Evolutionary conservation across 2,888 invertebrate species (phyloP).

Genomic region (Blera fallax): DNA sequence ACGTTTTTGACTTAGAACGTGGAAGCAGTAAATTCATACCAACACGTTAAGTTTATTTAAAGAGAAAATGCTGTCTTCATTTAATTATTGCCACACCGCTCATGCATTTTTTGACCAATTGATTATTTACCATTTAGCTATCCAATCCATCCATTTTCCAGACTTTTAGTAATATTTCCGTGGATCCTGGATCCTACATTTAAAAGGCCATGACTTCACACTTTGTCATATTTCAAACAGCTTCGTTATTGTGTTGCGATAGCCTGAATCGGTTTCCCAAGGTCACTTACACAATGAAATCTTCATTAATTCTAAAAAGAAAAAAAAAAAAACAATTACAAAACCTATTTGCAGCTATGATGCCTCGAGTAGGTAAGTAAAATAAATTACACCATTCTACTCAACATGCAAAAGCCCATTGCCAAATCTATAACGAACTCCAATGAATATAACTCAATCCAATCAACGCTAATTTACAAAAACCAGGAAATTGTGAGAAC

Average conservation of each 20-base stretch:
- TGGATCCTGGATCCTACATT: too few species aligned
- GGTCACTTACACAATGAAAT: neutral
- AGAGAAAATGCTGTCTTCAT: too few species aligned
- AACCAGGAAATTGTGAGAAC: slow-evolving; percentile 31
- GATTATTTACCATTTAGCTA: too few species aligned
- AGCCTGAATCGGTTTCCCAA: neutral
- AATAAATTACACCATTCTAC: neutral
- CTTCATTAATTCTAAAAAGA: neutral
- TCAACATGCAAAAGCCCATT: neutral
- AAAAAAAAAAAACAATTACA: neutral
- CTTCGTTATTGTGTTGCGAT: neutral
- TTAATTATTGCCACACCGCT: too few species aligned
- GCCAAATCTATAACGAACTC: slow-evolving; percentile 1
- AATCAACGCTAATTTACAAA: slow-evolving; percentile 34
- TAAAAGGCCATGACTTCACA: neutral
- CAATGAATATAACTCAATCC: neutral
- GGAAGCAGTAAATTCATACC: too few species aligned
- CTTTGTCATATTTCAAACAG: too few species aligned
- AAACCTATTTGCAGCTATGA: neutral
- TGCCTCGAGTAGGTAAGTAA: neutral
- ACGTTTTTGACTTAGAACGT: too few species aligned
- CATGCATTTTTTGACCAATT: too few species aligned
- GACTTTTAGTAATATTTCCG: too few species aligned
- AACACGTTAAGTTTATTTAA: too few species aligned
- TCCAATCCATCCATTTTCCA: neutral